These are phyloP conservation scores for Caenorhabditis briggsae DNA, from an alignment of 1,140 invertebrate genomes.

Conservation along the genomic window DNA sequence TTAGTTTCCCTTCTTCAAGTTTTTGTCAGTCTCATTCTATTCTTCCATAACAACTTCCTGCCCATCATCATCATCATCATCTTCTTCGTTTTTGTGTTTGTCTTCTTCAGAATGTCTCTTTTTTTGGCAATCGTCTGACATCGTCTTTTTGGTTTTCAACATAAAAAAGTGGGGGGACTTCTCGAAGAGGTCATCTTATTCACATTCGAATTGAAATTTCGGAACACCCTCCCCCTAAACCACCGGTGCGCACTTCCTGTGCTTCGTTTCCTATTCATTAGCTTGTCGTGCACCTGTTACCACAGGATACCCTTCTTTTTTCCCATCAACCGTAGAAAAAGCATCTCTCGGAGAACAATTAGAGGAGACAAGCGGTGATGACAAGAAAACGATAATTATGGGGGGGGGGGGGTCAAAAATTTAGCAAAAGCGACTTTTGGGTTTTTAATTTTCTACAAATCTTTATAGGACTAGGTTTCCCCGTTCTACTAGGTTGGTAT, in stretches of 20 bases:
- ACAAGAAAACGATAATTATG: slow-evolving; percentile 41
- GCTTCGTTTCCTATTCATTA: slow-evolving; percentile 23
- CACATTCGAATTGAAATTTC: too few species aligned
- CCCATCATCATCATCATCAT: slow-evolving; percentile 52
- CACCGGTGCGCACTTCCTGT: background rate
- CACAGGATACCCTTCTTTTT: slow-evolving; percentile 20
- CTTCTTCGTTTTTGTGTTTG: background rate
- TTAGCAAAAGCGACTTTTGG: too few species aligned
- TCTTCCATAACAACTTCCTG: slow-evolving; percentile 47
- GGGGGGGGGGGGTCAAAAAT: background rate
- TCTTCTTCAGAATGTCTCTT: slow-evolving; percentile 33
- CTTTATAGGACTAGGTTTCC: too few species aligned
- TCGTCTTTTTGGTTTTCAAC: background rate
- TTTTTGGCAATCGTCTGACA: background rate
- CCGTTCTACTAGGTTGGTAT: too few species aligned
- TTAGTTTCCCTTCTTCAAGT: slow-evolving; percentile 20
- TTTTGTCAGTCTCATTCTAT: slow-evolving; percentile 48
- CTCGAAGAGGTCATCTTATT: too few species aligned
- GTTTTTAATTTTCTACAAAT: too few species aligned
- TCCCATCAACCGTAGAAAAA: background rate
- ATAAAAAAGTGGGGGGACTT: background rate
- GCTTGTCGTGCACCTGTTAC: slow-evolving; percentile 53
- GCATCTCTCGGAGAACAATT: slow-evolving; percentile 39
- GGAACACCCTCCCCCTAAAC: background rate
- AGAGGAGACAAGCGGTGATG: slow-evolving; percentile 30